Evolutionary conservation across 2,113 vertebrate genomes (phyloP).

Genomic region (Chaetodon auriga): DNA sequence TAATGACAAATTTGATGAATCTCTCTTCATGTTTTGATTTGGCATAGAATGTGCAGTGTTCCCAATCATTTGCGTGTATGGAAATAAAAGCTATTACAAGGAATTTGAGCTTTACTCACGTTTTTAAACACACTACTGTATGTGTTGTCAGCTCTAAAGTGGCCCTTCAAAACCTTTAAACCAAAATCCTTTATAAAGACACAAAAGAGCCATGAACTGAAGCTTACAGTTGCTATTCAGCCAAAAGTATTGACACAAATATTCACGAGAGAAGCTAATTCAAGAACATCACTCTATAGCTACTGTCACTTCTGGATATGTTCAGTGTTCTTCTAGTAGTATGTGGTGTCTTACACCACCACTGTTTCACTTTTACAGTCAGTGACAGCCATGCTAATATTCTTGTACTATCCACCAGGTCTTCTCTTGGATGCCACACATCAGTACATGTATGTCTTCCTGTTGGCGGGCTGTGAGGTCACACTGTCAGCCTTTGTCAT

Average conservation of each 20-base stretch:
- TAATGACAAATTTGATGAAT: too few relatives aligned
- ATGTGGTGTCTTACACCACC: too few relatives aligned
- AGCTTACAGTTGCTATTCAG: not conserved
- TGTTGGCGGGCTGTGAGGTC: slow-evolving; percentile 92
- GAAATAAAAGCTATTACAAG: too few relatives aligned
- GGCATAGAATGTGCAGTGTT: too few relatives aligned
- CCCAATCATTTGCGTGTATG: too few relatives aligned
- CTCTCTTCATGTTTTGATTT: too few relatives aligned
- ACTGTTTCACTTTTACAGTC: not conserved
- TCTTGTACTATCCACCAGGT: slow-evolving; percentile 79
- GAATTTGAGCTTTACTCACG: too few relatives aligned
- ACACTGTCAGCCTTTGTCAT: slow-evolving; percentile 87
- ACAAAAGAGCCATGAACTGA: not conserved
- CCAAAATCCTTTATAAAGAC: too few relatives aligned
- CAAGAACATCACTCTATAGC: not conserved
- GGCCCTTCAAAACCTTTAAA: not conserved
- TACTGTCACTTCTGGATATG: not conserved
- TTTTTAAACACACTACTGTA: too few relatives aligned
- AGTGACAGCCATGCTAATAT: not conserved
- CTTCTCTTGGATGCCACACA: slow-evolving; percentile 89
- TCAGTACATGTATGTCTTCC: slow-evolving; percentile 91
- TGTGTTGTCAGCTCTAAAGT: not conserved
- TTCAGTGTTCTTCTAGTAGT: not conserved
- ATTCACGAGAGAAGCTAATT: not conserved
- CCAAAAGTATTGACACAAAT: not conserved